Base-by-base conservation (phyloP, 2,888 invertebrate genomes). In the Myopa tessellatipennis region DNA sequence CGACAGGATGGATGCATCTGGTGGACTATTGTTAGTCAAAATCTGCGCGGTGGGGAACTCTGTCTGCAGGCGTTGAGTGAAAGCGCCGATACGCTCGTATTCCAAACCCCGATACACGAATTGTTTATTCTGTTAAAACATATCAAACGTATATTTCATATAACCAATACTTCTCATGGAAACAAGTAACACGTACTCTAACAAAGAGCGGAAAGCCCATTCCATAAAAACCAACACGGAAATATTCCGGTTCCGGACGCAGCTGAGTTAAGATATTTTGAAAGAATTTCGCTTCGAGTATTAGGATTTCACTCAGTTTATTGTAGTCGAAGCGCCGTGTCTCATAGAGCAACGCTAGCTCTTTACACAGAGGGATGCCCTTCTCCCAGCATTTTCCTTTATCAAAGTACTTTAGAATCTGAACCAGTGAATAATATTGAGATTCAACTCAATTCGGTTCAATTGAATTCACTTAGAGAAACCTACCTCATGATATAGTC, bases 331-430 rank as follows among this genome's bases (percentile, higher is more conserved):
- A 97, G 26, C 96, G 90, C 80, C 93, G 93, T 14, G 92, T 93
- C 89, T 98, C 98, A 88, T 98, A 98, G 1, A 97, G 90, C 14
- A 93, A 92, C 0, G 96, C 96, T 80, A 98, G 89, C 87, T 98
- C 97, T 85, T 98, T 97, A 82, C 97, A 94, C 60, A 98, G 88
- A 0, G 97, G 97, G 58, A 98, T 93, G 0, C 97, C 98, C 90
- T 97, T 96, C 87, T 98, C 98, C 98, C 98, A 98, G 84, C 97
- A 96, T 93, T 98, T 98, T 83, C 98, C 98, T 81, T 95, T 94
- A 86, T 98, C 98, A 85, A 98, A 97, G 87, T 97, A 97, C 85
- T 94, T 94, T 75, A 98, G 92, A 67, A 98, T 97, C 90, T 95
- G 50, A 3, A 36, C 58, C 10, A 81, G 80, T 58, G 4, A 18